Base-by-base conservation (phyloP, 2,797 vertebrate species). In the Ciconia nigra region DNA sequence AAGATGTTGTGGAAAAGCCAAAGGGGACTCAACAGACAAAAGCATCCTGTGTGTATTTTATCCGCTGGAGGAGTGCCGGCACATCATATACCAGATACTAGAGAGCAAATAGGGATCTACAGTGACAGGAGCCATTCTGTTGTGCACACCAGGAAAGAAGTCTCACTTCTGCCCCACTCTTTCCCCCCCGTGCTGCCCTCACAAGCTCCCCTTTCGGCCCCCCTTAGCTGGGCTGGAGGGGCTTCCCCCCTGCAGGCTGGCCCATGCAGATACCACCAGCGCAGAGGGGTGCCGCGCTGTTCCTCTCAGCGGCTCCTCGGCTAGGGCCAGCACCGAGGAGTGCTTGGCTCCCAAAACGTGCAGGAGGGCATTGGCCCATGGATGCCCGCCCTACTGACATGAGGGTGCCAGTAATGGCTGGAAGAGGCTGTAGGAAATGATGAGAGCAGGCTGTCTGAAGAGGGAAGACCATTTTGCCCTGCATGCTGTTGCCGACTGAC, bases 231-330 rank as follows among this genome's bases (percentile, higher is more conserved):
- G 51, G 3, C 39, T 42, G 18, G 33, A 55, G n/a, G 16, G 42
- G 19, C 8, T 44, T 52, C 18, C 19, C 29, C 0, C 0, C 15
- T 15, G 18, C 26, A 41, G 65, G 9, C 21, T 58, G 15, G 62
- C 67, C 52, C 58, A 21, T 12, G 35, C 41, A 85, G 54, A 20
- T 8, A 25, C 26, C 61, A n/a, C 9, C 44, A 65, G 8, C 0
- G 8, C 52, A 71, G 57, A 59, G 9, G 29, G 26, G 71, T 42
- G 15, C 17, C 19, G n/a, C 6, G 65, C 35, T 42, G 13, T 2
- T 83, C 39, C 18, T 69, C 57, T n/a, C 0, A 0, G 29, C 0
- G 2, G 10, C 17, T 81, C 8, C 52, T 57, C 52, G 37, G 49
- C 54, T 15, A 33, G 15, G 17, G 58, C 3, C 44, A 47, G 58